A percentile compares a stretch with the other conserved stretches of the same genome.
phyloP scores from a whole-genome alignment of 2,797 vertebrate species.

The Selene dorsalis region DNA sequence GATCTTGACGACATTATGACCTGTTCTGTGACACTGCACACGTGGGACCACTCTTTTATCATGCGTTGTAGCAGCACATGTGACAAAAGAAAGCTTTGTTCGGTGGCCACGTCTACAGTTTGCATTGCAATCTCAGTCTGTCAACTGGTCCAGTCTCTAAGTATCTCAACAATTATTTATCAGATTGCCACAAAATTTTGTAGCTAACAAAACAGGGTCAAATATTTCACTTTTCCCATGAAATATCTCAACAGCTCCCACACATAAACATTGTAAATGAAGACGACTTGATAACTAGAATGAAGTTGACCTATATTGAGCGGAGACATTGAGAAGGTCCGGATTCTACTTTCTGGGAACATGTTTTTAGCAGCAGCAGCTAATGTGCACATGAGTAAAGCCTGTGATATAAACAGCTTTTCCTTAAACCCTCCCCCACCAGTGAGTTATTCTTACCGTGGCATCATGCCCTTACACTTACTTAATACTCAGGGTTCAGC shows the following conservation, averaged over 20 bases:
- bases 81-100: slow-evolving; percentile 11
- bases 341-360: neutral
- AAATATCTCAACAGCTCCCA: neutral
- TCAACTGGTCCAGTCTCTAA: neutral
- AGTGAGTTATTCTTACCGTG: neutral
- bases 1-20: neutral
- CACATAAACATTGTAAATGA: too few relatives aligned
- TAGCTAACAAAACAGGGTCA: neutral
- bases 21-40: neutral
- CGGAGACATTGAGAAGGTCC: neutral
- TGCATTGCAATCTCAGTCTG: neutral
- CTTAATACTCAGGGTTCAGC: slow-evolving; percentile 16
- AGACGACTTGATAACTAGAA: neutral
- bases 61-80: neutral
- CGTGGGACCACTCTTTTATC: neutral
- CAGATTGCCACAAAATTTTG: neutral
- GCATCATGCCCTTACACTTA: slow-evolving; percentile 1
- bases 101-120: neutral
- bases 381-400: neutral
- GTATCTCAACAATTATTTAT: neutral
- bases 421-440: slow-evolving; percentile 2
- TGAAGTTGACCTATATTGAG: neutral
- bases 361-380: slow-evolving; percentile 1
- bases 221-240: neutral
- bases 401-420: slow-evolving; percentile 9